A percentile compares a stretch with the other conserved stretches of the same genome.
These are phyloP conservation scores for Girardinichthys multiradiatus DNA, from an alignment of 2,113 vertebrate genomes.

Conservation along the genomic window DNA sequence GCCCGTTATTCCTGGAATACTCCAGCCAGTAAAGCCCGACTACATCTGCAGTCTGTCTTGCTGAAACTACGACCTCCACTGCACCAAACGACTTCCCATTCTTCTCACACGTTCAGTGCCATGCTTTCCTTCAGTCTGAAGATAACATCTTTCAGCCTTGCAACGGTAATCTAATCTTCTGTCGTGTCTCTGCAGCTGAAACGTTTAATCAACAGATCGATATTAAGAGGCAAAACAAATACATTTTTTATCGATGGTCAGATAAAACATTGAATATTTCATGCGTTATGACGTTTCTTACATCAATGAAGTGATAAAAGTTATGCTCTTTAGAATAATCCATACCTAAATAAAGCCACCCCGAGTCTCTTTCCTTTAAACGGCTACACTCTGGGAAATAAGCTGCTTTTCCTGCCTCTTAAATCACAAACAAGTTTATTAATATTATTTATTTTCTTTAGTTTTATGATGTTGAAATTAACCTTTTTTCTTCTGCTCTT, in stretches of 20 bases:
- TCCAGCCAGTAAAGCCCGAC: background rate
- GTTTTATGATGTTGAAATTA: background rate
- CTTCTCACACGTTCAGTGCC: background rate
- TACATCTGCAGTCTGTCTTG: background rate
- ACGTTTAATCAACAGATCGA: background rate
- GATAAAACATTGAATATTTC: background rate
- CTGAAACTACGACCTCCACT: background rate
- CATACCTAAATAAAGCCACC: background rate
- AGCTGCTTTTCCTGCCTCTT: background rate
- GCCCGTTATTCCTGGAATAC: too few relatives aligned
- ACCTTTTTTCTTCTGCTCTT: background rate
- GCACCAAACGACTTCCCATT: background rate
- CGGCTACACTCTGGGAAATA: too few relatives aligned
- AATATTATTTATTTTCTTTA: background rate
- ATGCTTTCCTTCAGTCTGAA: background rate
- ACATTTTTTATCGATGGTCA: background rate
- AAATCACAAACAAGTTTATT: background rate
- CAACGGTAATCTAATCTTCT: background rate
- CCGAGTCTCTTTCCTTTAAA: background rate
- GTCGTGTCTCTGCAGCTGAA: background rate
- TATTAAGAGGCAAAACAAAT: background rate
- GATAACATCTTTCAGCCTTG: background rate
- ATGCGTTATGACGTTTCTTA: background rate
- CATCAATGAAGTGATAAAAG: background rate
- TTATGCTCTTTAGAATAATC: background rate